Evolutionary conservation across 2,113 vertebrate genomes (phyloP).

Genomic region (Aspidoscelis tigris): DNA sequence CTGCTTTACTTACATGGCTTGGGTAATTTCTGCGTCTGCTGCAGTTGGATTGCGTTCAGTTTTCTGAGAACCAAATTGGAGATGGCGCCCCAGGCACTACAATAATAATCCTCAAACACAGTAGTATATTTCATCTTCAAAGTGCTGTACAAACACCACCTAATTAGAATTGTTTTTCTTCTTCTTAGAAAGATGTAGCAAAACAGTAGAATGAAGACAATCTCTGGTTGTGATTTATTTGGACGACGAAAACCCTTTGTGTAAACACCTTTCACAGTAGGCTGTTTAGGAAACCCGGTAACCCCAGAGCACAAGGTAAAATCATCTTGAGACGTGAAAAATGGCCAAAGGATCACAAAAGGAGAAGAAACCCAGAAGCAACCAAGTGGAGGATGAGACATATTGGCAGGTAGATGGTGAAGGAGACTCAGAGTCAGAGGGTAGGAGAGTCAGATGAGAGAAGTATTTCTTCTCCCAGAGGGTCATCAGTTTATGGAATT

Average conservation of each 20-base stretch:
- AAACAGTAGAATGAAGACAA: conserved; percentile 41
- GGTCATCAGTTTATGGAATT: too few species aligned
- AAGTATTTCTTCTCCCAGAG: too few species aligned
- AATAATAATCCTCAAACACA: conserved; percentile 49
- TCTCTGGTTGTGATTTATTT: conserved; percentile 63
- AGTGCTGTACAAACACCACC: conserved; percentile 52
- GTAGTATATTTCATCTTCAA: conserved; percentile 46
- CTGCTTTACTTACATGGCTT: conserved; percentile 26
- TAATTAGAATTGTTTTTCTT: conserved; percentile 57
- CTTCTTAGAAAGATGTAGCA: conserved; percentile 43
- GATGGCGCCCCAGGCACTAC: conserved; percentile 11
- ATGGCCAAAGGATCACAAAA: conserved; percentile 7
- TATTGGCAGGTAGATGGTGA: neutral
- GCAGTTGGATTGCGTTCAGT: conserved; percentile 32
- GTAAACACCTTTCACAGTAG: conserved; percentile 47
- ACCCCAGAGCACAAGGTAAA: conserved; percentile 39
- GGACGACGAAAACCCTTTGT: conserved; percentile 53
- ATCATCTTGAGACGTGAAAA: conserved; percentile 27
- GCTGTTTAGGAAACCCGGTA: conserved; percentile 51
- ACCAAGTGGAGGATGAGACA: too few species aligned
- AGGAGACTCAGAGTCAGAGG: too few species aligned
- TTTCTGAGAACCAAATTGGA: conserved; percentile 45
- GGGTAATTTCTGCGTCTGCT: neutral
- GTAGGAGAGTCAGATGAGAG: too few species aligned
- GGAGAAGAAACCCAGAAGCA: neutral